Percentiles rank a stretch among this genome's conserved stretches.
Conservation (phyloP, 2,113 vertebrate genomes). For the Petaurus breviceps region DNA sequence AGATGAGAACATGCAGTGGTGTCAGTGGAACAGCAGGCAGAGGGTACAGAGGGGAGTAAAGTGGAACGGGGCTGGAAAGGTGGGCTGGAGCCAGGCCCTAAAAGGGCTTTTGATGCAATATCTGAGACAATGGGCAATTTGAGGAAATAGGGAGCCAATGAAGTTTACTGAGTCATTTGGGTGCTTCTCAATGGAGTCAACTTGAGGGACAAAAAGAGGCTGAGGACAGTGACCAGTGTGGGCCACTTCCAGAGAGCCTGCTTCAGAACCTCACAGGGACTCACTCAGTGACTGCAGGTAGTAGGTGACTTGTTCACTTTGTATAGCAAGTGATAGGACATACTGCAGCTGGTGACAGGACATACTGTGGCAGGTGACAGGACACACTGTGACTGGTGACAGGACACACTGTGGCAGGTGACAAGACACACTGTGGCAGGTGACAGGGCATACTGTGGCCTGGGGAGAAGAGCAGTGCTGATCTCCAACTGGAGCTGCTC, state of each 20-base stretch:
- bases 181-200: neutral
- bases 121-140: neutral
- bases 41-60: neutral
- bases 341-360: neutral
- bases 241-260: neutral
- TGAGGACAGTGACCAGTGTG: neutral
- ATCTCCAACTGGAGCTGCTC: neutral
- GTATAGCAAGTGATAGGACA: neutral
- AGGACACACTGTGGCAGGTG: neutral
- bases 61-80: neutral
- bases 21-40: neutral
- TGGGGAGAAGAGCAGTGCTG: too few relatives aligned
- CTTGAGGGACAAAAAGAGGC: neutral
- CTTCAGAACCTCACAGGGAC: neutral
- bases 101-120: neutral
- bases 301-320: neutral
- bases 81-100: neutral
- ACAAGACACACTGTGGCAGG: neutral
- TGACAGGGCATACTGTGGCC: neutral
- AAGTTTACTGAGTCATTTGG: neutral
- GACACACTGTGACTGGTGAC: neutral
- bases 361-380: neutral
- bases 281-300: neutral
- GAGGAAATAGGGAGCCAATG: neutral
- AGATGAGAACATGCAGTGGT: neutral